Conservation (phyloP, 2,888 invertebrate species). For the Cremastinae sp. region DNA sequence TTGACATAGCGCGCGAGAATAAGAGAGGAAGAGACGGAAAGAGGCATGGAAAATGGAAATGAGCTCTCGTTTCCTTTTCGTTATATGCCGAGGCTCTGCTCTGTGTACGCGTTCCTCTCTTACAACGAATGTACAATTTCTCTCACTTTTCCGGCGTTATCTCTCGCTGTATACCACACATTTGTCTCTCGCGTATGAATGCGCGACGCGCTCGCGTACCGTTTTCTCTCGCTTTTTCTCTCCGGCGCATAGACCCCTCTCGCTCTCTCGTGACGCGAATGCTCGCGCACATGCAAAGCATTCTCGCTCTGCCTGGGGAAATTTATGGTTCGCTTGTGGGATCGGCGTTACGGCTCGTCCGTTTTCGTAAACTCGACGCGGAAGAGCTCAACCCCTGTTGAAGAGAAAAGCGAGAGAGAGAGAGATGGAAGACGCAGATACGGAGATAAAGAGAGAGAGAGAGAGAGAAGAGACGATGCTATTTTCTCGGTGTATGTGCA, state of each 20-base stretch:
- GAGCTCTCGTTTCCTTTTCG: slow-evolving; percentile 50
- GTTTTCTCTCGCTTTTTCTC: slow-evolving; percentile 32
- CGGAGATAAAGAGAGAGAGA: not conserved
- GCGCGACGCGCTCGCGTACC: slow-evolving; percentile 31
- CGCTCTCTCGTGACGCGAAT: slow-evolving; percentile 55
- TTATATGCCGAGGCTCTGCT: slow-evolving; percentile 4
- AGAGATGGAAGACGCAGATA: not conserved
- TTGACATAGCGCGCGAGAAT: slow-evolving; percentile 8
- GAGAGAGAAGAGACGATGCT: slow-evolving; percentile 24
- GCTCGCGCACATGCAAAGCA: slow-evolving; percentile 16
- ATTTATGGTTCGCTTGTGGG: slow-evolving; percentile 70
- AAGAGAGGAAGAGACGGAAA: not conserved
- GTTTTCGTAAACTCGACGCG: slow-evolving; percentile 55
- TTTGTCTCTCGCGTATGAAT: slow-evolving; percentile 39
- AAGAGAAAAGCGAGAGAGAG: slow-evolving; percentile 10
- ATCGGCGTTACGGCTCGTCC: slow-evolving; percentile 62
- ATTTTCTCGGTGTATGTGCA: slow-evolving; percentile 51
- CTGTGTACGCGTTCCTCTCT: slow-evolving; percentile 16
- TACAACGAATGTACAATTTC: slow-evolving; percentile 19
- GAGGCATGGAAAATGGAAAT: slow-evolving; percentile 70
- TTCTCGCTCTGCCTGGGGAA: slow-evolving; percentile 65
- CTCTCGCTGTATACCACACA: slow-evolving; percentile 47
- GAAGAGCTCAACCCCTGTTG: slow-evolving; percentile 44
- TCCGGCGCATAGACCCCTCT: too few species aligned
- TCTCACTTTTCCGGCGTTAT: slow-evolving; percentile 40